A percentile compares a stretch with the other conserved stretches of the same genome.
Conservation (phyloP, 2,888 invertebrate species). For the Bellardia pandia region DNA sequence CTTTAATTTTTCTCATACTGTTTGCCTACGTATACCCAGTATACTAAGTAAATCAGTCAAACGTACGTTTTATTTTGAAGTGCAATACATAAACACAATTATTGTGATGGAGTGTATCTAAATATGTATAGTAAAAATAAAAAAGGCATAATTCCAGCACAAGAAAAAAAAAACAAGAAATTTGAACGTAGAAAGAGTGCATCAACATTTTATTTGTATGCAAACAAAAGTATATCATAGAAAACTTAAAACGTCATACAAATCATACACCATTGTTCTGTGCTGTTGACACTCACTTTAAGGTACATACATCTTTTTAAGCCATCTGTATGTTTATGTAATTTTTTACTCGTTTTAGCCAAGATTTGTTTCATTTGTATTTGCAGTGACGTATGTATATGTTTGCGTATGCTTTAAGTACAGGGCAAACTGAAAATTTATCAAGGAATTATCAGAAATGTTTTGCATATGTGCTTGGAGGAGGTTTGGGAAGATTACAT, state of each 20-base stretch:
- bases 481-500: no score
- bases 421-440: neutral
- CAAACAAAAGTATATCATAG: conserved; percentile 22
- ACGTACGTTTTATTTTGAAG: conserved; percentile 55
- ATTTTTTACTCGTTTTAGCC: neutral
- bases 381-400: neutral
- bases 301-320: conserved; percentile 1
- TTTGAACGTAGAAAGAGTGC: conserved; percentile 4
- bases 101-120: conserved; percentile 68
- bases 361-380: neutral
- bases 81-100: conserved; percentile 66
- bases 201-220: conserved; percentile 30
- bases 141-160: neutral
- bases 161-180: neutral
- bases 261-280: conserved; percentile 12
- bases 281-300: conserved; percentile 49
- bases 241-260: conserved; percentile 37
- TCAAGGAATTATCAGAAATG: neutral
- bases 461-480: no score
- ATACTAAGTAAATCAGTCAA: neutral
- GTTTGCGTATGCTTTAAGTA: neutral
- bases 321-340: neutral
- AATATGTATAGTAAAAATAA: conserved; percentile 40
- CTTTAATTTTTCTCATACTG: conserved; percentile 19
- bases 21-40: neutral